Percentiles rank a stretch among this genome's conserved stretches.
These are phyloP conservation scores for Phortica okadai DNA, from an alignment of 2,888 invertebrate genomes.

Conservation along the genomic window DNA sequence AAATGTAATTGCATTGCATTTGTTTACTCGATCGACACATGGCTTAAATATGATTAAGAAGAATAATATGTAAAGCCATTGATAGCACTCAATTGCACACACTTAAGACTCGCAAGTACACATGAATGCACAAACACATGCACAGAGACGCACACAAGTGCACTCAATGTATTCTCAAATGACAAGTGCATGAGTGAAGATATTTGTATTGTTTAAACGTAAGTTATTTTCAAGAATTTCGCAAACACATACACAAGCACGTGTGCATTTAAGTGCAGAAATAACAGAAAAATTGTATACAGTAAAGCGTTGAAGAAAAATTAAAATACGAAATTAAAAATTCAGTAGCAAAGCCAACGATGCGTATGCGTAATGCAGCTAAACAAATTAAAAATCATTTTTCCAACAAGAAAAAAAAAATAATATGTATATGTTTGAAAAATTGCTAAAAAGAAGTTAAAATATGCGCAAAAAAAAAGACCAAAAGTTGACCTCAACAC, in stretches of 20 bases:
- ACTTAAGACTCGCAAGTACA: not conserved
- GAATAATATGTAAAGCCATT: not conserved
- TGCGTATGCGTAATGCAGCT: constrained; percentile 4
- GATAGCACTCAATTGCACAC: constrained; percentile 1
- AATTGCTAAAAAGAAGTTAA: not conserved
- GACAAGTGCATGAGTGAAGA: constrained; percentile 16
- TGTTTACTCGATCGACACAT: constrained; percentile 1
- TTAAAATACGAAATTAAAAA: not conserved
- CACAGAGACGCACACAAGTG: not conserved
- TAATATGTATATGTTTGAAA: not conserved
- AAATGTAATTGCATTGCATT: not conserved
- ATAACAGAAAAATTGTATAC: not conserved
- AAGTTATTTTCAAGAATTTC: constrained; percentile 17
- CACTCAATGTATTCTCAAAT: not conserved
- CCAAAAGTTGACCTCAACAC: not conserved
- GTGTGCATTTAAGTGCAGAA: constrained; percentile 4
- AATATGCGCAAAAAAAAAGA: not conserved
- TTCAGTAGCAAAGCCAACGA: not conserved
- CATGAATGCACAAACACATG: not conserved
- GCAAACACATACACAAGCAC: not conserved
- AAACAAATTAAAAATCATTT: constrained; percentile 13
- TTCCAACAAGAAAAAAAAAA: not conserved
- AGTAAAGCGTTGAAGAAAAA: not conserved
- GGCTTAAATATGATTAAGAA: constrained; percentile 25
- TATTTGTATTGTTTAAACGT: constrained; percentile 27